Evolutionary conservation across 2,113 vertebrate species (phyloP).

Genomic region (Strix uralensis): DNA sequence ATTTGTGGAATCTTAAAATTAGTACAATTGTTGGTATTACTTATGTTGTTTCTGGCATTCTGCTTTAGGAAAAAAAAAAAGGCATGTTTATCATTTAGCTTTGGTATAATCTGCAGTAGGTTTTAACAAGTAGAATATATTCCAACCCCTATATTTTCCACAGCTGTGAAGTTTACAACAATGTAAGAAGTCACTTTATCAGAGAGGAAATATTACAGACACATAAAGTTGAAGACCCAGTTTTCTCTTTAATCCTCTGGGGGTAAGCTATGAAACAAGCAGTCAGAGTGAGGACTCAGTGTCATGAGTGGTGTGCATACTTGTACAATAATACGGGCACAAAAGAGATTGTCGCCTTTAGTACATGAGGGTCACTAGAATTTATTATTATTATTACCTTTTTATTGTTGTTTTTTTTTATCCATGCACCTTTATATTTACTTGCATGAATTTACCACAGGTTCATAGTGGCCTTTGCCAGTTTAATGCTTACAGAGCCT

Average conservation of each 20-base stretch:
- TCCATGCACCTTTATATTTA: slow-evolving; percentile 78
- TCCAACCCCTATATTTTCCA: slow-evolving; percentile 70
- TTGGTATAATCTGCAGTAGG: slow-evolving; percentile 73
- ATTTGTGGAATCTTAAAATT: slow-evolving; percentile 65
- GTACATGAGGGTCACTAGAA: slow-evolving; percentile 78
- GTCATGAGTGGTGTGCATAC: slow-evolving; percentile 77
- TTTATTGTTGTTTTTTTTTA: slow-evolving; percentile 52
- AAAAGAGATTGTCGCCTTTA: slow-evolving; percentile 81
- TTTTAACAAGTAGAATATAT: slow-evolving; percentile 70
- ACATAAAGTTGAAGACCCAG: slow-evolving; percentile 79
- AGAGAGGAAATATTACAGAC: slow-evolving; percentile 80
- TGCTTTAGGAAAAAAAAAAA: slow-evolving; percentile 51
- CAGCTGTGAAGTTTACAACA: slow-evolving; percentile 63
- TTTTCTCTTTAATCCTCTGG: slow-evolving; percentile 82
- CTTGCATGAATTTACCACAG: slow-evolving; percentile 85
- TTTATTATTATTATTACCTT: slow-evolving; percentile 57
- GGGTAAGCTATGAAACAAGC: slow-evolving; percentile 82
- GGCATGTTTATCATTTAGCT: slow-evolving; percentile 66
- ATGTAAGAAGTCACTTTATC: slow-evolving; percentile 66
- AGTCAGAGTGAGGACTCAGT: slow-evolving; percentile 79
- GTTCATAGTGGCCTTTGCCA: slow-evolving; percentile 78
- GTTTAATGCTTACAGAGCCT: slow-evolving; percentile 83
- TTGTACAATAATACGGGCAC: slow-evolving; percentile 83
- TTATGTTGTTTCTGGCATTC: slow-evolving; percentile 56
- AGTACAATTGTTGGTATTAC: slow-evolving; percentile 59